These are phyloP conservation scores for Heliothis peltigera DNA, from an alignment of 2,888 invertebrate genomes.

Conservation along the genomic window DNA sequence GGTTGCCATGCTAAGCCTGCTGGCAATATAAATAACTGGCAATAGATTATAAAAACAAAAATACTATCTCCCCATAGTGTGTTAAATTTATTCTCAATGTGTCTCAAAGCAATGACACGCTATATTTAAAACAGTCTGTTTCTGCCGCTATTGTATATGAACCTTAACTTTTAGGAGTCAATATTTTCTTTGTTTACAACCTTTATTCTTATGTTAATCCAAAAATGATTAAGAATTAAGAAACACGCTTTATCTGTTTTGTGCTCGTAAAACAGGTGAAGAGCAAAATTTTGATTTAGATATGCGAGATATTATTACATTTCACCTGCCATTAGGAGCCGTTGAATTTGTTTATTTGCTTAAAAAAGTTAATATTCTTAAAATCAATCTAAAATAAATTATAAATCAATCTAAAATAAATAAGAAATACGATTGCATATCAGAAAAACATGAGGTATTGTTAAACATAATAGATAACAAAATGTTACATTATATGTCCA, in stretches of 20 bases:
- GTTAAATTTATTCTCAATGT: constrained; percentile 11
- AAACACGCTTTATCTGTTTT: constrained; percentile 4
- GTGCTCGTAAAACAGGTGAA: neutral
- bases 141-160: constrained; percentile 51
- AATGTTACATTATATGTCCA: no score
- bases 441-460: no score
- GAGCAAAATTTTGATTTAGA: neutral
- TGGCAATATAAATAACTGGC: no score
- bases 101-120: constrained; percentile 55
- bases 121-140: constrained; percentile 51
- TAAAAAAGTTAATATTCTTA: no score
- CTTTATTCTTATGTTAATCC: constrained; percentile 45
- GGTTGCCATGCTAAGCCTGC: no score
- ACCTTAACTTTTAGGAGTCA: constrained; percentile 55
- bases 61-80: no score
- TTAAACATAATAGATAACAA: no score
- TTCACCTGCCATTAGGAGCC: neutral
- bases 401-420: no score
- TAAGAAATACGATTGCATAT: no score
- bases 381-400: no score
- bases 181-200: constrained; percentile 53
- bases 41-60: no score
- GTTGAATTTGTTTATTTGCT: neutral
- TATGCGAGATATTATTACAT: neutral
- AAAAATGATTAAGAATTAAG: constrained; percentile 33